Conservation (phyloP, 2,113 vertebrate genomes). For the Serinus canaria region DNA sequence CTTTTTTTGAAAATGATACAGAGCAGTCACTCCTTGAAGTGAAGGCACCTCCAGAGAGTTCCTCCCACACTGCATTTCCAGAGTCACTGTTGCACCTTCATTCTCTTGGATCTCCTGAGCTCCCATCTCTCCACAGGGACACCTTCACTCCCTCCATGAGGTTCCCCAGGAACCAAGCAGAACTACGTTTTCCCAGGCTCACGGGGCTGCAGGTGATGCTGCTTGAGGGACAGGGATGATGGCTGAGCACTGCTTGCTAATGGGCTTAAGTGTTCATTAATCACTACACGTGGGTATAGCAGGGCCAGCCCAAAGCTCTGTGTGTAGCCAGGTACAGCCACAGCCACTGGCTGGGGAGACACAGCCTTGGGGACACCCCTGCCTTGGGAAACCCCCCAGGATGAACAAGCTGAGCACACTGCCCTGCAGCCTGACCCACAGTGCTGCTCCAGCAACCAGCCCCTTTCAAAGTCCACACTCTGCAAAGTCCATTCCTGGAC, state of each 20-base stretch:
- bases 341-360: neutral
- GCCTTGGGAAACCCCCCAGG: neutral
- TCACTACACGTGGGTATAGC: neutral
- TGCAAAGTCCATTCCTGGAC: neutral
- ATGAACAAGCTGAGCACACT: accelerated
- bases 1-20: neutral
- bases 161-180: neutral
- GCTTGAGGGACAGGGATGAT: neutral
- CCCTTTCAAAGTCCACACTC: neutral
- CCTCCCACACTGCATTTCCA: neutral
- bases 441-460: neutral
- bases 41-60: neutral
- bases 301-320: neutral
- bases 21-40: neutral
- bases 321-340: neutral
- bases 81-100: neutral
- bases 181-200: accelerated
- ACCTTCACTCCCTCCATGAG: neutral
- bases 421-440: neutral
- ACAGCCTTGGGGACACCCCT: neutral
- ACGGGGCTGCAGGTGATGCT: neutral
- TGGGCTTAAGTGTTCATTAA: neutral
- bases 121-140: neutral
- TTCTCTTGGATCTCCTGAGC: neutral
- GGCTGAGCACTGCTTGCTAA: neutral